These are phyloP conservation scores for Nephotettix cincticeps DNA, from an alignment of 1,140 invertebrate species.

Conservation along the genomic window DNA sequence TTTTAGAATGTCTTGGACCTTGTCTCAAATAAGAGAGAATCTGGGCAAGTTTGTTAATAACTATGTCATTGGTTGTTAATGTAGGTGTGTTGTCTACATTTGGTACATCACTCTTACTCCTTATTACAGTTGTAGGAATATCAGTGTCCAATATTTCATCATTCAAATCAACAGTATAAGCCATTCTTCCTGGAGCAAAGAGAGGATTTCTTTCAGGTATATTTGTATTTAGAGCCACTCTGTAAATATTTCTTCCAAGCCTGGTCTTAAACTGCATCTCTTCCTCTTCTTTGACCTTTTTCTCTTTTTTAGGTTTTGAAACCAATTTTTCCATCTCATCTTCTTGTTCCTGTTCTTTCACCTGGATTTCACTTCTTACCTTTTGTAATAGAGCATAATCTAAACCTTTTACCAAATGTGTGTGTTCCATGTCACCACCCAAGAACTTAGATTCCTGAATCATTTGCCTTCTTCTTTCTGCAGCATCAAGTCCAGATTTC, in stretches of 20 bases:
- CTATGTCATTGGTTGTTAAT: slow-evolving; percentile 90
- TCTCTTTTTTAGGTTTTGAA: slow-evolving; percentile 55
- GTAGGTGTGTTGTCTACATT: slow-evolving; percentile 74
- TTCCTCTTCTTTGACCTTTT: slow-evolving; percentile 59
- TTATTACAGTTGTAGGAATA: slow-evolving; percentile 93
- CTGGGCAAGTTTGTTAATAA: slow-evolving; percentile 96
- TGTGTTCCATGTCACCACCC: slow-evolving; percentile 99
- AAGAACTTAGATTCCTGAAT: slow-evolving; percentile 99
- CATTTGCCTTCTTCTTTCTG: slow-evolving; percentile 91
- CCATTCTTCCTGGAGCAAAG: slow-evolving; percentile 96
- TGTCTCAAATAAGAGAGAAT: slow-evolving; percentile 93
- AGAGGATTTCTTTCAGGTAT: slow-evolving; percentile 85
- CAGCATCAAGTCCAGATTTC: slow-evolving; percentile 90
- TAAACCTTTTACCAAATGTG: slow-evolving; percentile 99
- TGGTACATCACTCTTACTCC: slow-evolving; percentile 94
- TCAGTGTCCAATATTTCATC: slow-evolving; percentile 90
- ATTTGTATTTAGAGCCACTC: slow-evolving; percentile 57
- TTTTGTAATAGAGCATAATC: slow-evolving; percentile 99
- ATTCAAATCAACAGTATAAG: slow-evolving; percentile 94
- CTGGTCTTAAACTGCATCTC: slow-evolving; percentile 80
- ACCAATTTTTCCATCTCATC: slow-evolving; percentile 76
- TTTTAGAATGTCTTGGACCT: slow-evolving; percentile 72
- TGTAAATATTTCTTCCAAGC: slow-evolving; percentile 73
- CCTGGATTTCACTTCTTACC: slow-evolving; percentile 80
- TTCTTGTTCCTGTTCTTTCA: slow-evolving; percentile 80